Conservation (phyloP, 2,888 invertebrate species). For the Tribolium freemani region DNA sequence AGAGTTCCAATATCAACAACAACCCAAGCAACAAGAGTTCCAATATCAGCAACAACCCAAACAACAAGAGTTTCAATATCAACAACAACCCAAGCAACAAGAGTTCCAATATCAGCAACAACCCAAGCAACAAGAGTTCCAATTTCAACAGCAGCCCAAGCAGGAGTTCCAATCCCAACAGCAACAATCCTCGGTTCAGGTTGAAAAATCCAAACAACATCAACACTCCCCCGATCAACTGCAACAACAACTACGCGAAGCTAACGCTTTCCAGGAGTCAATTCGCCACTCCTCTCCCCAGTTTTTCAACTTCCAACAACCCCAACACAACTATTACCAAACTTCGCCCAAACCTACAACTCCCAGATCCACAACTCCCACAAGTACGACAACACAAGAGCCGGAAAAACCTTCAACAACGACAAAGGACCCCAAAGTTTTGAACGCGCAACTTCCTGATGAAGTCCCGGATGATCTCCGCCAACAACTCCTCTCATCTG, state of each 20-base stretch:
- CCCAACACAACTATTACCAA: slow-evolving; percentile 7
- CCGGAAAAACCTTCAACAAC: slow-evolving; percentile 67
- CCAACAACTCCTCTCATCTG: slow-evolving; percentile 85
- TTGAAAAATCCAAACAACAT: slow-evolving; percentile 3
- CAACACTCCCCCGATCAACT: slow-evolving; percentile 66
- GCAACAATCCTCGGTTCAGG: slow-evolving; percentile 55
- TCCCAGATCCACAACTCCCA: slow-evolving; percentile 42
- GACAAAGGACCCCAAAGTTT: slow-evolving; percentile 70
- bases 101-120: slow-evolving; percentile 48
- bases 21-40: slow-evolving; percentile 54
- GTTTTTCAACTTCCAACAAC: slow-evolving; percentile 15
- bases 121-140: slow-evolving; percentile 56
- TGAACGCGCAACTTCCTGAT: slow-evolving; percentile 79
- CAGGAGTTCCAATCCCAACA: no score
- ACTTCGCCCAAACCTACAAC: slow-evolving; percentile 11
- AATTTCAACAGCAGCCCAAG: no score
- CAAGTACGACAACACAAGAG: slow-evolving; percentile 54
- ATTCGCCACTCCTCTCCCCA: slow-evolving; percentile 34
- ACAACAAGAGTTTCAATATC: slow-evolving; percentile 62
- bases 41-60: slow-evolving; percentile 41
- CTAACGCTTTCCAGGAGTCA: slow-evolving; percentile 44
- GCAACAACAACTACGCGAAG: slow-evolving; percentile 54
- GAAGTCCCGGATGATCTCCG: slow-evolving; percentile 91
- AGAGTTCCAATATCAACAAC: slow-evolving; percentile 62
- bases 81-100: slow-evolving; percentile 61